These are phyloP conservation scores for Typhlomys cinereus DNA, from an alignment of 2,113 vertebrate species.

Conservation along the genomic window DNA sequence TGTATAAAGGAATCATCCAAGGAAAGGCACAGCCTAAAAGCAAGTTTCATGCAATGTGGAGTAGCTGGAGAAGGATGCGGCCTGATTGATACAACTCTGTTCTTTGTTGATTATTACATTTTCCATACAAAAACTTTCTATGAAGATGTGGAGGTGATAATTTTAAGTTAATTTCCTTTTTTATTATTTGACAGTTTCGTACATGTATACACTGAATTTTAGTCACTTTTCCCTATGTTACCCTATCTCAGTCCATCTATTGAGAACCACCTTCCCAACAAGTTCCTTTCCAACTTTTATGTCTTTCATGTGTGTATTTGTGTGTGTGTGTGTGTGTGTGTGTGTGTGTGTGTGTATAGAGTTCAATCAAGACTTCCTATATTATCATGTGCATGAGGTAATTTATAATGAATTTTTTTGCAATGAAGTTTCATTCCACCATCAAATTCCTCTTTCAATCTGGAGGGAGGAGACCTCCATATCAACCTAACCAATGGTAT, in stretches of 20 bases:
- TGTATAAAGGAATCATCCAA: background rate
- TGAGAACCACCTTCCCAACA: no score
- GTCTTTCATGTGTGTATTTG: no score
- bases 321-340: no score
- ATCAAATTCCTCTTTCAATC: background rate
- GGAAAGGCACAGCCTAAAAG: background rate
- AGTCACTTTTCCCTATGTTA: no score
- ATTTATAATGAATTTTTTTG: conserved; percentile 17
- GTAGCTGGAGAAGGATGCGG: background rate
- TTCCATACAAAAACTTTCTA: background rate
- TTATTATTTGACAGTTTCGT: no score
- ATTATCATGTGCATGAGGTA: no score
- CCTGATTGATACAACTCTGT: background rate
- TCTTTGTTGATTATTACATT: background rate
- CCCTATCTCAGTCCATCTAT: no score
- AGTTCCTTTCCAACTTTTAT: no score
- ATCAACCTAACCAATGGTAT: background rate
- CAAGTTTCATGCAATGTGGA: background rate
- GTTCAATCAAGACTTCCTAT: no score
- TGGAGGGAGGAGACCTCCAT: background rate
- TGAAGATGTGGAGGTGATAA: background rate
- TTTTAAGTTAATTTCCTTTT: no score
- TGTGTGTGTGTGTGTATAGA: no score
- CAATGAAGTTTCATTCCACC: background rate
- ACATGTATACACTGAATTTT: no score